A percentile compares a stretch with the other conserved stretches of the same genome.
Conservation (phyloP, 1,140 invertebrate genomes). For the Drosophila bifasciata region DNA sequence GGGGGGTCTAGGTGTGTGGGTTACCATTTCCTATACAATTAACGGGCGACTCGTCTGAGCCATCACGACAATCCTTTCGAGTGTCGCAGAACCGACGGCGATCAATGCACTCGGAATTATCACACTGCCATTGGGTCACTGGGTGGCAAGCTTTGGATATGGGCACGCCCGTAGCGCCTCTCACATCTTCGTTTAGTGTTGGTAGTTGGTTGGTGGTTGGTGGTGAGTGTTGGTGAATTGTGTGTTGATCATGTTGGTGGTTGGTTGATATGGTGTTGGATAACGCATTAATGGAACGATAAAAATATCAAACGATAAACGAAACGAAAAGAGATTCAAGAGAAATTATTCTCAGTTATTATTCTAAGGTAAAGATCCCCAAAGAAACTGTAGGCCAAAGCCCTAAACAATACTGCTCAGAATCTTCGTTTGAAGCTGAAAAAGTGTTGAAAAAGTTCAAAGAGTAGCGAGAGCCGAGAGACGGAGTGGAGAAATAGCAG, state of each 20-base stretch:
- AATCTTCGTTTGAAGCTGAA: too few relatives aligned
- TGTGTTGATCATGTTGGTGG: conserved; percentile 6
- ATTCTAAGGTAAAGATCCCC: not conserved
- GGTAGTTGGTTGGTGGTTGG: conserved; percentile 11
- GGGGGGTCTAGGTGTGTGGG: not conserved
- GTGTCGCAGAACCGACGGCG: conserved; percentile 87
- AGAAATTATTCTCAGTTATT: not conserved
- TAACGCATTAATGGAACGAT: conserved; percentile 41
- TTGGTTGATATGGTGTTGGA: conserved; percentile 22
- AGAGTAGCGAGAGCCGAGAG: too few relatives aligned
- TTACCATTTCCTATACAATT: conserved; percentile 58
- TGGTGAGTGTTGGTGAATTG: conserved; percentile 18
- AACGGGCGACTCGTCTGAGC: conserved; percentile 87
- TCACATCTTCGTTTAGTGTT: conserved; percentile 19
- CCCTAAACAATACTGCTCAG: too few relatives aligned
- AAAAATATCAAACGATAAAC: conserved; percentile 23
- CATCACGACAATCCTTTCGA: conserved; percentile 88
- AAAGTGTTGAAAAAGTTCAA: too few relatives aligned
- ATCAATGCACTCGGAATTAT: conserved; percentile 81
- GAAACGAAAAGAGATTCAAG: not conserved
- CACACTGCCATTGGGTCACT: conserved; percentile 84
- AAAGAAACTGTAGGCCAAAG: too few relatives aligned
- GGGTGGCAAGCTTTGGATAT: conserved; percentile 22
- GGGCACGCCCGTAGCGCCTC: conserved; percentile 5
- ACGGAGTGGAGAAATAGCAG: not conserved